Conservation (phyloP, 2,113 vertebrate genomes). For the Anguilla japonica region DNA sequence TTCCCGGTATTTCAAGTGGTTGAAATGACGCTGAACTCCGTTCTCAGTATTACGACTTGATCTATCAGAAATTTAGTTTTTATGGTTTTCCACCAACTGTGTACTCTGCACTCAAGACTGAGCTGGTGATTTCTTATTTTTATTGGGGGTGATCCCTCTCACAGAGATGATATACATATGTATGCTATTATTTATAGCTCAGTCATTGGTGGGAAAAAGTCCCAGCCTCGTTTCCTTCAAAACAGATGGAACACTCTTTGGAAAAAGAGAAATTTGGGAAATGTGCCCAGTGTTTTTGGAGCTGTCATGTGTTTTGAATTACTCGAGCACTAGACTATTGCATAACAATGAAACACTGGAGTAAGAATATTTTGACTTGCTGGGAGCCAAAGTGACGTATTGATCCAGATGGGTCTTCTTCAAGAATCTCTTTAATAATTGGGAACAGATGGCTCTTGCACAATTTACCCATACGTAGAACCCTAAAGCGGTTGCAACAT, state of each 20-base stretch:
- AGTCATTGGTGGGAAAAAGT: neutral
- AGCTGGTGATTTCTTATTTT: neutral
- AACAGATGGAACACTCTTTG: neutral
- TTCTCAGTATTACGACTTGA: neutral
- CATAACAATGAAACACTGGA: neutral
- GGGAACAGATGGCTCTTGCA: too few species aligned
- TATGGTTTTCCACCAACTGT: neutral
- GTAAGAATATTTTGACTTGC: neutral
- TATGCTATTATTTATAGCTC: neutral
- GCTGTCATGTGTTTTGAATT: neutral
- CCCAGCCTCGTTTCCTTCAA: neutral
- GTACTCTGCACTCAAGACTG: neutral
- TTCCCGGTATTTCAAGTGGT: neutral
- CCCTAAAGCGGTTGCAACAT: neutral
- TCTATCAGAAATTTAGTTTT: neutral
- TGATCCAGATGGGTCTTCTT: neutral
- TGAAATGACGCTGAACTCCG: neutral
- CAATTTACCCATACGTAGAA: too few species aligned
- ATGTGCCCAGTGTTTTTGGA: constrained; percentile 6
- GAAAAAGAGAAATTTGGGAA: neutral
- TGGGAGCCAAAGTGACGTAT: neutral
- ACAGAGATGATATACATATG: neutral
- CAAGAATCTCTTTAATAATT: neutral
- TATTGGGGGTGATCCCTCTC: neutral
- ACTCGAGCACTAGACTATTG: neutral